Base-by-base conservation (phyloP, 2,113 vertebrate genomes). In the Balaeniceps rex region DNA sequence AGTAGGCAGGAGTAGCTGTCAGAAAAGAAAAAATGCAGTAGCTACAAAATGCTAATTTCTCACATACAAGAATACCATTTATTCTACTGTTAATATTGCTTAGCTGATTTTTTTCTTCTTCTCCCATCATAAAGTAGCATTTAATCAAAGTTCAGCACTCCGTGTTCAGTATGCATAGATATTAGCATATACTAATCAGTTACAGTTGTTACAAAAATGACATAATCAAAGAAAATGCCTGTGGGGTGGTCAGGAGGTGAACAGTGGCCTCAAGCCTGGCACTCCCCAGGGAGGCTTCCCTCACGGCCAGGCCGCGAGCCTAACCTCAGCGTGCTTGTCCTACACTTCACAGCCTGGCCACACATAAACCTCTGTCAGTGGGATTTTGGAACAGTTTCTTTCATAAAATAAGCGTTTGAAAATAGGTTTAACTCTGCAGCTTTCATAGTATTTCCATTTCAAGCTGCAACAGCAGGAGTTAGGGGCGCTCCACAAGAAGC, bases 301-400 rank as follows among this genome's bases (percentile, higher is more conserved):
- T 58, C 36, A 7, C 0, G 0, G 21, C 24, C 44, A 2, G 33
- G 38, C 19, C 4, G 4, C 4, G 0, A 16, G 40, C 25, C 46
- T 15, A 2, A 12, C 42, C 16, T 16, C 19, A 0, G 4, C 7
- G 2, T 0, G 5, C 29, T 8, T 7, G 5, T 22, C 28, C 63
- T 6, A 9, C 2, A 0, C 46, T 5, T 29, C 44, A 17, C 1
- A 1, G 49, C 65, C 69, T 6, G 5, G 36, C 44, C 24, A 1
- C 0, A 1, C 1, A 0, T 6, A 23, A 7, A 10, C 19, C 28
- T 24, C 76, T 14, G 25, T 8, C 2, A 0, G 14, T 0, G 15
- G 16, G 12, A 33, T 29, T 36, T 52, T 26, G 19, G 34, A 24
- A 29, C 18, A 25, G 14, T 6, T 36, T 44, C 10, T 58, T 52